A percentile compares a stretch with the other conserved stretches of the same genome.
These are phyloP conservation scores for Luidia sarsii DNA, from an alignment of 53 echinoderm and acorn worm genomes.

Conservation along the genomic window DNA sequence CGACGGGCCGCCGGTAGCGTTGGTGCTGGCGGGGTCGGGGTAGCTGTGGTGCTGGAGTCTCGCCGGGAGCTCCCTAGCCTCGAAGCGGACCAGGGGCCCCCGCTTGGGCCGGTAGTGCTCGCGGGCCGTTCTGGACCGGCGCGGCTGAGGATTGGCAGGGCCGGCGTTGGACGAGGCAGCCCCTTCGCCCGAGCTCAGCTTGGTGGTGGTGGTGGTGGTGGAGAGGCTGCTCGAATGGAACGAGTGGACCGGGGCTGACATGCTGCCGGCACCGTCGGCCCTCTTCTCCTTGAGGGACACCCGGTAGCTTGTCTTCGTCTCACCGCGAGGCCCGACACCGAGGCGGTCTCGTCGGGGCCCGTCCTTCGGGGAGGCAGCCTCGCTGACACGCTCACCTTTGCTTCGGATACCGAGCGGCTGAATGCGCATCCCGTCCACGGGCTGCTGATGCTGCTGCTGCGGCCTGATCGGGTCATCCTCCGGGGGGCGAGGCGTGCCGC, in stretches of 20 bases:
- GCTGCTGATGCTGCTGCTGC: no score
- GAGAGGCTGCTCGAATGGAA: no score
- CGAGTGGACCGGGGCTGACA: no score
- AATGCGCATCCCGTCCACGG: constrained; percentile 9
- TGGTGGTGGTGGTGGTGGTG: no score
- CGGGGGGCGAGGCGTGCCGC: background rate
- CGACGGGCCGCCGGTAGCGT: background rate
- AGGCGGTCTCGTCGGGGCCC: no score
- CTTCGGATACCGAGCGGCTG: constrained; percentile 17
- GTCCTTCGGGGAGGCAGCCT: no score
- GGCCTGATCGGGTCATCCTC: background rate
- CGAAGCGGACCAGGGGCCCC: constrained; percentile 28
- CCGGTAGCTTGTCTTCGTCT: constrained; percentile 17
- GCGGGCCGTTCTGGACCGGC: constrained; percentile 27
- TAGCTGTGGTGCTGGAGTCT: background rate
- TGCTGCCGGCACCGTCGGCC: background rate
- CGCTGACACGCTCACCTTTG: background rate
- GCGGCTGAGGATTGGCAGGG: background rate
- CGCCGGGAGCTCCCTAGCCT: constrained; percentile 6
- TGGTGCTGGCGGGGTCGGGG: background rate
- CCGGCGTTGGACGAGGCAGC: background rate
- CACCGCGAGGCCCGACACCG: no score
- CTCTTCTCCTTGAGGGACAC: constrained; percentile 7
- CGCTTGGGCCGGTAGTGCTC: constrained; percentile 39
- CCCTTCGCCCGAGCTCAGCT: constrained; percentile 29